A percentile compares a stretch with the other conserved stretches of the same genome.
phyloP scores from a whole-genome alignment of 1,140 invertebrate genomes.

The Rhizoglyphus robini region DNA sequence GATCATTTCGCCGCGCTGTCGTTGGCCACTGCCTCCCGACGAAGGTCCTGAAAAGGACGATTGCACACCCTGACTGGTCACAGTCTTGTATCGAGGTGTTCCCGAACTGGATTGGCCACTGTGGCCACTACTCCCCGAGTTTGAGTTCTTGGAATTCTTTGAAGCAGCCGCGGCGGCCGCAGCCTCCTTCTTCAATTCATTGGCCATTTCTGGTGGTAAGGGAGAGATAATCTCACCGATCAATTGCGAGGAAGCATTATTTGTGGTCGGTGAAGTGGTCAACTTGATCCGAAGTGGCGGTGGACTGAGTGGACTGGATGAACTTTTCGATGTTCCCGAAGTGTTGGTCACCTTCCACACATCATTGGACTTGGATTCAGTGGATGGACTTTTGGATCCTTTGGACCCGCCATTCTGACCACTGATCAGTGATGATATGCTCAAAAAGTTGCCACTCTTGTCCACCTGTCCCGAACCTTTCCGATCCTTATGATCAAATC shows the following conservation, averaged over 20 bases:
- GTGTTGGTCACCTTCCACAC: neutral
- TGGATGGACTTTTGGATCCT: neutral
- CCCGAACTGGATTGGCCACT: neutral
- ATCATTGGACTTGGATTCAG: neutral
- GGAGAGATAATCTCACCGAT: neutral
- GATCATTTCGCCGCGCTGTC: slow-evolving; percentile 1
- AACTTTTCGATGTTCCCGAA: neutral
- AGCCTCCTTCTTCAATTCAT: slow-evolving; percentile 1
- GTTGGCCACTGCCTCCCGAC: neutral
- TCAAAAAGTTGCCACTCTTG: neutral
- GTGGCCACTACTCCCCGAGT: neutral
- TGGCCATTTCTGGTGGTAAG: neutral
- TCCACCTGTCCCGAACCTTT: neutral
- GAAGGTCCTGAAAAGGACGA: neutral
- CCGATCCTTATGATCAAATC: neutral
- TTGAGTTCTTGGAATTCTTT: neutral
- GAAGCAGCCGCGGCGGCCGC: too few species aligned
- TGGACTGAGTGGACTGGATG: slow-evolving; percentile 6
- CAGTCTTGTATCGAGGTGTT: neutral
- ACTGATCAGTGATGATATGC: neutral
- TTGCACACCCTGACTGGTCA: neutral
- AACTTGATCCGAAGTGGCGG: slow-evolving; percentile 16
- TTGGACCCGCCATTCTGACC: neutral
- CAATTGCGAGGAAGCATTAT: neutral
- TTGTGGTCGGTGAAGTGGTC: slow-evolving; percentile 4